These are phyloP conservation scores for Burhinus oedicnemus DNA, from an alignment of 2,113 vertebrate genomes.

Conservation along the genomic window DNA sequence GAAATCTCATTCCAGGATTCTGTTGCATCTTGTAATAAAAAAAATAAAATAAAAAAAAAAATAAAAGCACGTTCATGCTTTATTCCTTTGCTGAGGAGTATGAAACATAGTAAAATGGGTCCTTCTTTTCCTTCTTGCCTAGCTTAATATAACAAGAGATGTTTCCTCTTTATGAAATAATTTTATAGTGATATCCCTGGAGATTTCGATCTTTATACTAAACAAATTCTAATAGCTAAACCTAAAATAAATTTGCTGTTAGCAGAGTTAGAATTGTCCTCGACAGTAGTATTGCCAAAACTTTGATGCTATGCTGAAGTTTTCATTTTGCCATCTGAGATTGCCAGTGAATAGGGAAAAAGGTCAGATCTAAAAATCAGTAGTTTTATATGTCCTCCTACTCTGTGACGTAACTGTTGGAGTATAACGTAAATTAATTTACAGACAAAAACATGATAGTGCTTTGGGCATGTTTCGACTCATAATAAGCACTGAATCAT, in stretches of 20 bases:
- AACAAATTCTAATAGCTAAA: background rate
- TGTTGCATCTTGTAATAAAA: background rate
- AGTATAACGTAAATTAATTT: background rate
- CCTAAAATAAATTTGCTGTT: background rate
- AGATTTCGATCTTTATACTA: background rate
- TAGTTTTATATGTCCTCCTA: background rate
- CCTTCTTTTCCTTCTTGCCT: background rate
- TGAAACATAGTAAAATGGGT: background rate
- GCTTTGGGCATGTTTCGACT: conserved; percentile 4
- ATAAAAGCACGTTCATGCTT: background rate
- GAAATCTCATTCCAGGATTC: background rate
- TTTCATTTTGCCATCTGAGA: background rate
- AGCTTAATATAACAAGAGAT: background rate
- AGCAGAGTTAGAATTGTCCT: background rate
- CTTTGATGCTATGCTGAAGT: background rate
- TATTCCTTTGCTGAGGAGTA: background rate
- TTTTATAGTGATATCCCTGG: background rate
- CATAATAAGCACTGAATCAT: background rate
- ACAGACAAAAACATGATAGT: background rate
- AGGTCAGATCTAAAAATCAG: background rate
- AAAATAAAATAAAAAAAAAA: background rate
- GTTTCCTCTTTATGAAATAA: background rate
- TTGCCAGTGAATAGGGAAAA: background rate
- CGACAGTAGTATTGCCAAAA: background rate
- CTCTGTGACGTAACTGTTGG: background rate